Base-by-base conservation (phyloP, 2,888 invertebrate genomes). In the Ormyrus rosae region DNA sequence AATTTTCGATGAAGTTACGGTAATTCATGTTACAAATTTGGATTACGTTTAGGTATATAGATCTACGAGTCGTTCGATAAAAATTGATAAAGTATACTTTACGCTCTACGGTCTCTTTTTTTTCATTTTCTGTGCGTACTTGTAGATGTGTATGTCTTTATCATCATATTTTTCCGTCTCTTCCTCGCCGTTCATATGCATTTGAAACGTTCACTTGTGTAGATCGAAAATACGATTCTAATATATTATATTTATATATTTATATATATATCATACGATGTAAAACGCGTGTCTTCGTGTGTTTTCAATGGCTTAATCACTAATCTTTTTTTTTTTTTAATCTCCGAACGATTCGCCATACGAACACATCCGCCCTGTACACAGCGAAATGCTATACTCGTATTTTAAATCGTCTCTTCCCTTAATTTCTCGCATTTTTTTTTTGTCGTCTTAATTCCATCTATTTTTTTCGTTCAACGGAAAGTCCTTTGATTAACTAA, bases 11-110 rank as follows among this genome's bases (percentile, higher is more conserved):
- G 85, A 83, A 87, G 87, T 82, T 87, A 89, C 86, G 86, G 86
- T 85, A 86, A 89, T 86, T 87, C 87, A 83, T 88, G 86, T 90
- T 89, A 90, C 89, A 90, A 89, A 88, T 86, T 86, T 85, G 86
- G 85, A 87, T 86, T 88, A 88, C 85, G 85, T 85, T 86, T 88
- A 87, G 84, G 85, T 86, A 80, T 77, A 86, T 85, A 86, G 85
- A 86, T 83, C 85, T 86, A 86, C 85, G 84, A 86, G 85, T 86
- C 84, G 77, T 83, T 84, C 81, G 85, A 87, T 87, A 86, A 87
- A 87, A 88, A 87, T 87, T 83, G 85, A 85, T 87, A 86, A 85
- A 84, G 84, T 85, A 85, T 82, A 85, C 83, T 83, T 83, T 74
- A 80, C 81, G 82, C 80, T 76, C 78, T 63, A 63, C 73, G 74